Percentiles rank a stretch among this genome's conserved stretches.
Evolutionary conservation across 1,140 invertebrate species (phyloP).

Genomic region (Sarcophaga peregrina): DNA sequence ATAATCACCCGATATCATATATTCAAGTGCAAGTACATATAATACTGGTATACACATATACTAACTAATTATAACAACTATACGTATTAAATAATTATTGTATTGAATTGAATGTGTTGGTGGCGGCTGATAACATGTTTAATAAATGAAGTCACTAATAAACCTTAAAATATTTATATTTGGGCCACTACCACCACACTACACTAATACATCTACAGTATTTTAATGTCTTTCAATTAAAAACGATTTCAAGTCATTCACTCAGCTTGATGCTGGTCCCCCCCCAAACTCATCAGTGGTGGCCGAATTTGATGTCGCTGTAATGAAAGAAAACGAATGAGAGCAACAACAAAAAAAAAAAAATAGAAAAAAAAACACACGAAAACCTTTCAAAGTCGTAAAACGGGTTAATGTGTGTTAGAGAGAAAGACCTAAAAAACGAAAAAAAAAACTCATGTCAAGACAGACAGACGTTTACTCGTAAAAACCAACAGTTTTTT

Average conservation of each 20-base stretch:
- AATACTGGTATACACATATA: background rate
- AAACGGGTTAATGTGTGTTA: background rate
- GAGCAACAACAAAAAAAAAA: too few relatives aligned
- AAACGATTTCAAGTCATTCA: background rate
- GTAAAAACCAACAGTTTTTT: background rate
- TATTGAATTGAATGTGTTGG: background rate
- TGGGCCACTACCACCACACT: background rate
- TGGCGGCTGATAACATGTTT: too few relatives aligned
- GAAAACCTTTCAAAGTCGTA: constrained; percentile 10
- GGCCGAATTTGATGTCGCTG: background rate
- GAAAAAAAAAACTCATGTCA: background rate
- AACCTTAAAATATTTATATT: background rate
- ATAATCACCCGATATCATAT: background rate
- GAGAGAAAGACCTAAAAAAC: background rate
- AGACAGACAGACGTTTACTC: background rate
- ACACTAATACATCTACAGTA: background rate
- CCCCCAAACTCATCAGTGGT: too few relatives aligned
- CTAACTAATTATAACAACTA: background rate
- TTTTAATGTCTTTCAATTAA: background rate
- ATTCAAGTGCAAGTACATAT: background rate
- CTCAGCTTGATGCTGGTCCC: too few relatives aligned
- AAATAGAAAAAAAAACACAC: background rate
- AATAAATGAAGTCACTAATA: too few relatives aligned
- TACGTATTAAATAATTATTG: too few relatives aligned
- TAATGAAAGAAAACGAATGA: background rate